Conservation (phyloP, 2,888 invertebrate species). For the Hydropsyche betteni region DNA sequence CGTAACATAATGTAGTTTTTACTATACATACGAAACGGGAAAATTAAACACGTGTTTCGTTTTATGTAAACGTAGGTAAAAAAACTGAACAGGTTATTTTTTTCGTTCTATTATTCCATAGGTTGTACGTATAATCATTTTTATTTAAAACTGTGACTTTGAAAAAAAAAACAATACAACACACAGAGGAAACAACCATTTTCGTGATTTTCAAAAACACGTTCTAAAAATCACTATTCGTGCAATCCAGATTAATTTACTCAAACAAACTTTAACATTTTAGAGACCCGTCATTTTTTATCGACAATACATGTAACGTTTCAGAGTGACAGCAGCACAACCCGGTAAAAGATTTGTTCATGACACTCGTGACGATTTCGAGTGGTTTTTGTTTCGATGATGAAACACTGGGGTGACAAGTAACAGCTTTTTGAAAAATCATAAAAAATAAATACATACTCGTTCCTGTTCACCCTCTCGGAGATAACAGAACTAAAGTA, state of each 20-base stretch:
- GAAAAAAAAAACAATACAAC: background rate
- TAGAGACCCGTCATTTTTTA: background rate
- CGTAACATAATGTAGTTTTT: constrained; percentile 6
- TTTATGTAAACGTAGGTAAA: constrained; percentile 44
- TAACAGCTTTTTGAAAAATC: constrained; percentile 33
- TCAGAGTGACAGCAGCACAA: constrained; percentile 8
- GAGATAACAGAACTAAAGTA: constrained; percentile 16
- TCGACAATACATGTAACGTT: background rate
- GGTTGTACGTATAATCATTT: constrained; percentile 36
- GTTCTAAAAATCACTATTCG: background rate
- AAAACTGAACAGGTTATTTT: constrained; percentile 47
- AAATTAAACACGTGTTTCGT: constrained; percentile 49
- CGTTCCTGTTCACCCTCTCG: background rate
- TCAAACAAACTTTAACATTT: too few species aligned
- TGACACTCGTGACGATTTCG: constrained; percentile 40
- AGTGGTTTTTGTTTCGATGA: constrained; percentile 38
- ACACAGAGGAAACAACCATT: background rate
- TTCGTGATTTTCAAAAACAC: background rate
- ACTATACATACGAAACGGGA: constrained; percentile 34
- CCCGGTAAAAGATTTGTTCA: constrained; percentile 36
- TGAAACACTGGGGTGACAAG: constrained; percentile 43
- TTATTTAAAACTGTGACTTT: constrained; percentile 6
- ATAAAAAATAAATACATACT: background rate
- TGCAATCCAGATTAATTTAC: background rate
- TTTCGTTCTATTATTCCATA: constrained; percentile 23